Conservation (phyloP, 1,140 invertebrate genomes). For the Drosophila kurseongensis region DNA sequence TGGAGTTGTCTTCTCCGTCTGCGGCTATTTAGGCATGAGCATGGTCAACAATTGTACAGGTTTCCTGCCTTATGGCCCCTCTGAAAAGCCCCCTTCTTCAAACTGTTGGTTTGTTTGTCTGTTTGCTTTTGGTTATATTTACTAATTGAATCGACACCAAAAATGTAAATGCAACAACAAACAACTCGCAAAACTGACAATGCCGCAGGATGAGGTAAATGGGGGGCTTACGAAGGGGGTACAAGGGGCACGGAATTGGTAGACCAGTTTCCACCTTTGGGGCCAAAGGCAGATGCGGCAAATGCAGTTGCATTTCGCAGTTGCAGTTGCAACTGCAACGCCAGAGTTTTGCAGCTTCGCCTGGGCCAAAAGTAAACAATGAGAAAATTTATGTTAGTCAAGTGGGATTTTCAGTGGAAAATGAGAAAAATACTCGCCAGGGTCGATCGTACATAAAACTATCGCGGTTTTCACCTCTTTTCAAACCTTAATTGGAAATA, state of each 20-base stretch:
- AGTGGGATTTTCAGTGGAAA: constrained; percentile 80
- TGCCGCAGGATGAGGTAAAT: constrained; percentile 36
- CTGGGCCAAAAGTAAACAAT: constrained; percentile 69
- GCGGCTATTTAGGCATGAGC: constrained; percentile 80
- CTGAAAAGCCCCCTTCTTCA: constrained; percentile 4
- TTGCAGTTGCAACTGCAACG: constrained; percentile 31
- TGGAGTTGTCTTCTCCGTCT: constrained; percentile 33
- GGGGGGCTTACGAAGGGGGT: neutral
- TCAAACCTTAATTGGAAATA: neutral
- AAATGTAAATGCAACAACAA: constrained; percentile 83
- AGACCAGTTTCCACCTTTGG: constrained; percentile 68
- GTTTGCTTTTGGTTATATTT: constrained; percentile 84
- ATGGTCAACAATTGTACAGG: constrained; percentile 82
- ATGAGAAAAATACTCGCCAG: constrained; percentile 69
- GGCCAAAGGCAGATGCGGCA: constrained; percentile 55
- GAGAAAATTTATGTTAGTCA: constrained; percentile 83
- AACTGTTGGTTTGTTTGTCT: constrained; percentile 59
- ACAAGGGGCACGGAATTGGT: constrained; percentile 4
- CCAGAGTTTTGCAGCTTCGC: constrained; percentile 28
- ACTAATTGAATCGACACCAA: constrained; percentile 85
- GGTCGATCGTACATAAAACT: constrained; percentile 49
- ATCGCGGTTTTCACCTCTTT: constrained; percentile 46
- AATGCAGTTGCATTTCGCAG: constrained; percentile 21
- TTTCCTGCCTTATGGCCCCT: constrained; percentile 38
- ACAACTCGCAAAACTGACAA: constrained; percentile 70